A percentile compares a stretch with the other conserved stretches of the same genome.
Conservation (phyloP, 2,888 invertebrate genomes). For the Ceratothoa steindachneri region DNA sequence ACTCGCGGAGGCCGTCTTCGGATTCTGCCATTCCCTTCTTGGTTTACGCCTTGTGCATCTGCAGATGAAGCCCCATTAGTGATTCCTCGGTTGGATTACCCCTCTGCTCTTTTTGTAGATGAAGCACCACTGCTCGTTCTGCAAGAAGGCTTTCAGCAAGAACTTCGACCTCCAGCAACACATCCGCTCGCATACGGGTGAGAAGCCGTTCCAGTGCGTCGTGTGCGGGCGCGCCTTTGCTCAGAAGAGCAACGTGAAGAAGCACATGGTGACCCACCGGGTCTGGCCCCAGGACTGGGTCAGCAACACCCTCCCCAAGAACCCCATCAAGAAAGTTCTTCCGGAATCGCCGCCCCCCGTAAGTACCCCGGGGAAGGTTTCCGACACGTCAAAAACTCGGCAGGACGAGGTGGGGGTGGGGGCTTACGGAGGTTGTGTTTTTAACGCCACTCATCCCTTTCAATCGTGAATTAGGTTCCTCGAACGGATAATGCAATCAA, state of each 20-base stretch:
- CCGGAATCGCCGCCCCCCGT: background rate
- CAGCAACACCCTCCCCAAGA: slow-evolving; percentile 58
- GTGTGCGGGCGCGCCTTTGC: slow-evolving; percentile 68
- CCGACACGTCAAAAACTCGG: too few species aligned
- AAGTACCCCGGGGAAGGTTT: too few species aligned
- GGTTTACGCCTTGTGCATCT: too few species aligned
- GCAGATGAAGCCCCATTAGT: too few species aligned
- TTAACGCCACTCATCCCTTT: too few species aligned
- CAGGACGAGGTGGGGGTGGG: too few species aligned
- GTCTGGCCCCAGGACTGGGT: slow-evolving; percentile 60
- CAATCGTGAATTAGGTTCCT: too few species aligned
- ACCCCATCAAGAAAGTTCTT: slow-evolving; percentile 51
- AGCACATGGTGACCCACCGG: slow-evolving; percentile 65
- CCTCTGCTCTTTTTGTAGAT: slow-evolving; percentile 8
- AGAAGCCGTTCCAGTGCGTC: slow-evolving; percentile 53
- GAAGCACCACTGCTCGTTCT: slow-evolving; percentile 57
- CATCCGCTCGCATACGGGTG: slow-evolving; percentile 60
- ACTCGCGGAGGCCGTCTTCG: too few species aligned
- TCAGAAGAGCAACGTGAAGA: slow-evolving; percentile 68
- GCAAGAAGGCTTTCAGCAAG: slow-evolving; percentile 63
- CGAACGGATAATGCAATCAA: too few species aligned
- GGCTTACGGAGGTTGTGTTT: too few species aligned
- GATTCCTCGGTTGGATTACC: too few species aligned
- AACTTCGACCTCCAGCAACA: slow-evolving; percentile 65
- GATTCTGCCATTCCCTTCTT: too few species aligned